Evolutionary conservation across 2,888 invertebrate genomes (phyloP).

Genomic region (Polymixis flavicincta): DNA sequence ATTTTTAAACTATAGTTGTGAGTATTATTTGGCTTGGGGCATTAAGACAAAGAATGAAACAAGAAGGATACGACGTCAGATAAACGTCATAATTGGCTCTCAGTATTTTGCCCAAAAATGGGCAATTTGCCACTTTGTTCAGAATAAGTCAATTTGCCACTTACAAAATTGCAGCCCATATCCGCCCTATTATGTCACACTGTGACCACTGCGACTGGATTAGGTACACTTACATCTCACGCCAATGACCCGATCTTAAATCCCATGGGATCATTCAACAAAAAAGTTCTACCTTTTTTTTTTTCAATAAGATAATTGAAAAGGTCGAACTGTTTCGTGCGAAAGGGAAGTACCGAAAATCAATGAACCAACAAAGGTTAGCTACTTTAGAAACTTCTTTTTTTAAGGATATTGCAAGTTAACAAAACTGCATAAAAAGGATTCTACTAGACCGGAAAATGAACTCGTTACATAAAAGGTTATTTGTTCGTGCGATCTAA

Average conservation of each 20-base stretch:
- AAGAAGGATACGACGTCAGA: not conserved
- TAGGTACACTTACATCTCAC: not conserved
- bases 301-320: conserved; percentile 1
- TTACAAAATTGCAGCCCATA: conserved; percentile 36
- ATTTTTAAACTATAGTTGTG: not conserved
- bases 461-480: not conserved
- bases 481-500: not conserved
- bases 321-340: not conserved
- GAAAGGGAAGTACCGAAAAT: conserved; percentile 22
- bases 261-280: not conserved
- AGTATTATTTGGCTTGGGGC: not conserved
- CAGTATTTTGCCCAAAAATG: conserved; percentile 23
- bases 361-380: conserved; percentile 38
- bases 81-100: conserved; percentile 13
- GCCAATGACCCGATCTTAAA: not conserved
- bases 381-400: conserved; percentile 30
- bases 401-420: conserved; percentile 43
- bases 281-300: not conserved
- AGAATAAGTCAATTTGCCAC: conserved; percentile 34
- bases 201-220: not conserved
- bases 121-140: conserved; percentile 40
- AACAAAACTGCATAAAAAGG: conserved; percentile 21
- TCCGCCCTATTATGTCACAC: conserved; percentile 19
- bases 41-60: conserved; percentile 13
- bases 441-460: conserved; percentile 21